Percentiles rank a stretch among this genome's conserved stretches.
Conservation (phyloP, 1,140 invertebrate species). For the Bombus pascuorum region DNA sequence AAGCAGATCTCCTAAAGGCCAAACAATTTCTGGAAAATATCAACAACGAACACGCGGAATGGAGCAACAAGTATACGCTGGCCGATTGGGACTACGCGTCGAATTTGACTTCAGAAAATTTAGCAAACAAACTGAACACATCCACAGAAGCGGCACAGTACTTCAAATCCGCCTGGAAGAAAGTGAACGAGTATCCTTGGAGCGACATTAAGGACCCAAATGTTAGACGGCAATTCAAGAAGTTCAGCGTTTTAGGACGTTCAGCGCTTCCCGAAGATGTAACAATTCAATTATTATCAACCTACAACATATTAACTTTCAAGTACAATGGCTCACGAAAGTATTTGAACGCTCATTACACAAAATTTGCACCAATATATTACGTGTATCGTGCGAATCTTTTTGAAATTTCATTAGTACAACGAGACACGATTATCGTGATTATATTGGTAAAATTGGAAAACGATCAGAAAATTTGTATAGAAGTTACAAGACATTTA, state of each 20-base stretch:
- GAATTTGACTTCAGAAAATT: slow-evolving; percentile 89
- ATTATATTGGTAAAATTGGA: too few relatives aligned
- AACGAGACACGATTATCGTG: too few relatives aligned
- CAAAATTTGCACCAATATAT: too few relatives aligned
- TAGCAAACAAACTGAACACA: slow-evolving; percentile 82
- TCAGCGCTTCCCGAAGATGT: slow-evolving; percentile 87
- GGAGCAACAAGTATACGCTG: slow-evolving; percentile 83
- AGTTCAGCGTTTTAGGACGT: slow-evolving; percentile 86
- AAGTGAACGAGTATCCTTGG: slow-evolving; percentile 86
- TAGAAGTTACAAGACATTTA: too few relatives aligned
- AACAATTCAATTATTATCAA: slow-evolving; percentile 7
- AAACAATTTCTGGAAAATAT: slow-evolving; percentile 84
- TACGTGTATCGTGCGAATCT: too few relatives aligned
- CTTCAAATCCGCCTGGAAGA: slow-evolving; percentile 81
- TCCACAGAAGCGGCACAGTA: slow-evolving; percentile 75
- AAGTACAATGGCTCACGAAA: too few relatives aligned
- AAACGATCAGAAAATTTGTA: too few relatives aligned
- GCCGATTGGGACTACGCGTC: slow-evolving; percentile 88
- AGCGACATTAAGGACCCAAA: slow-evolving; percentile 84
- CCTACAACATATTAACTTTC: not conserved
- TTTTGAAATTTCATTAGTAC: too few relatives aligned
- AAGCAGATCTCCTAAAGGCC: slow-evolving; percentile 73
- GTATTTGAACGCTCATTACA: too few relatives aligned
- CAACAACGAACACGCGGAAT: slow-evolving; percentile 83
- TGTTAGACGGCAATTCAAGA: slow-evolving; percentile 86